Base-by-base conservation (phyloP, 2,113 vertebrate species). In the Falco punctatus region DNA sequence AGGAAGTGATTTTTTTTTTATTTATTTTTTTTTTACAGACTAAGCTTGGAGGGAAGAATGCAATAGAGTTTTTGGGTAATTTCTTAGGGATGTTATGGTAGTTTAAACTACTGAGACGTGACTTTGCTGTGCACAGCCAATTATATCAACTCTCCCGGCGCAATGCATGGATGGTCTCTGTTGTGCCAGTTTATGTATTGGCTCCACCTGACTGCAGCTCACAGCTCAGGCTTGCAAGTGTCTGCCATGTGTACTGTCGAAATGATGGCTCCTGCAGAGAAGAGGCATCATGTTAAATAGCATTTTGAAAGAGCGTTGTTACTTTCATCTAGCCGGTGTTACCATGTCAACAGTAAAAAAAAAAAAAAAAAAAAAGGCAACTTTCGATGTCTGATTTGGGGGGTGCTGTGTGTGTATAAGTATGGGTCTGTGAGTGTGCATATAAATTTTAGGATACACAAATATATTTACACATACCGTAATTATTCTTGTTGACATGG, bases 351-450 rank as follows among this genome's bases (percentile, higher is more conserved):
- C 71, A 48, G 90, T 4, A 38, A 52, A 33, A 51, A 67, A 61
- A 58, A 58, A 51, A 24, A 44, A 40, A 48, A 46, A 46, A 33
- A 26, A 28, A 35, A 70, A 40, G 23, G 35, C 14, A 17, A 2
- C 61, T 33, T 26, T 22, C 3, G 1, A 2, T 23, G 19, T 20
- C 18, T 57, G 35, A 5, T 12, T 3, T 20, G 26, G n/a, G 21
- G 55, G 8, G 23, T 20, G 23, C 33, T 26, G 17, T 30, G 20
- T 10, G 35, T 27, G 48, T 28, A 1, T 8, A 4, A 26, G 22
- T 8, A 3, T 1, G 51, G 59, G 42, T 9, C 54, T 54, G 33
- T 8, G 52, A 71, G 48, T 20, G 1, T 2, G 3, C 32, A 2
- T n/a, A 4, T 3, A 1, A 11, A 4, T 24, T 18, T 13, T 12